These are phyloP conservation scores for Falco concolor DNA, from an alignment of 2,797 vertebrate species.

Conservation along the genomic window DNA sequence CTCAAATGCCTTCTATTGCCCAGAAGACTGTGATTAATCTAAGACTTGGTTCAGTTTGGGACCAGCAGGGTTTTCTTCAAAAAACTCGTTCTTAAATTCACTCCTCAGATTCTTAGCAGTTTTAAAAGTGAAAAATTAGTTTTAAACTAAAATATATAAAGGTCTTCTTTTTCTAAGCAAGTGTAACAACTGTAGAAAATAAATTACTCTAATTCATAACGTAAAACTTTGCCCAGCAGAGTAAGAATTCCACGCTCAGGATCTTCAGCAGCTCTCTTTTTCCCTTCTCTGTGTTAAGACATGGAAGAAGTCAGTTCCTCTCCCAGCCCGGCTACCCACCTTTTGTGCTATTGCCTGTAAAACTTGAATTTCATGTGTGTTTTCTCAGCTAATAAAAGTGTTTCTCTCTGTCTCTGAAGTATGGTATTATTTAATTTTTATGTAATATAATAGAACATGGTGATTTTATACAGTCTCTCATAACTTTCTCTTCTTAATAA, in stretches of 20 bases:
- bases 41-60: constrained; percentile 18
- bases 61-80: not conserved
- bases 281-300: not conserved
- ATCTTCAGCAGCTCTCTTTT: not conserved
- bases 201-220: not conserved
- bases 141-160: not conserved
- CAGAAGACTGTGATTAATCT: constrained; percentile 47
- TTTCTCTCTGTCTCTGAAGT: not conserved
- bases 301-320: not conserved
- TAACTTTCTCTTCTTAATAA: constrained; percentile 4
- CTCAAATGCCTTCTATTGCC: constrained; percentile 30
- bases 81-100: not conserved
- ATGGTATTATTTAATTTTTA: constrained; percentile 3
- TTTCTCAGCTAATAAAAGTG: constrained; percentile 9
- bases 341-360: not conserved
- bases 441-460: not conserved
- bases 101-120: not conserved
- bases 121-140: not conserved
- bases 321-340: not conserved
- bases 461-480: not conserved
- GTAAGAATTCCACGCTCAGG: not conserved
- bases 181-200: not conserved
- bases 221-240: not conserved
- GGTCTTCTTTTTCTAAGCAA: not conserved
- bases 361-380: not conserved